Evolutionary conservation across 1,140 invertebrate genomes (phyloP), one percentile per base, ranked within the genome.

Genomic region (Eumeta japonica): DNA sequence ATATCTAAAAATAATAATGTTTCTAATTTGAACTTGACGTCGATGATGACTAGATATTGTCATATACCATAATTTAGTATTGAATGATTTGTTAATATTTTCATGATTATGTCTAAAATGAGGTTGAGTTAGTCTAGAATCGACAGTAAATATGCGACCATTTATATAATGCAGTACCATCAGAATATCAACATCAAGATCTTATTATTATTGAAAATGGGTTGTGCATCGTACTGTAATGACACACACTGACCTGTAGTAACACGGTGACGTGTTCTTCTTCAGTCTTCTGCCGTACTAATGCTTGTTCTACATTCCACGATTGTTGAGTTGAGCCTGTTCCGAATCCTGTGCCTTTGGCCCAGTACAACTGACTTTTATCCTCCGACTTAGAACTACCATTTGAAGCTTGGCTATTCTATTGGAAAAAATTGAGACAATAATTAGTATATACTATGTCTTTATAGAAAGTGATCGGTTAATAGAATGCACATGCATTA

Each of bases 241-340:
- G n/a, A 3, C 15, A 16, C 9, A 16, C 28, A 45, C 35, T 36
- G 50, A 82, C 81, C 58, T 86, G 80, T 17, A 90, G 55, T 13
- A 91, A 59, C 46, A 86, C 91, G 1, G 92, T 92, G 3, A 95
- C 92, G 58, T 96, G 91, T 62, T 95, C 91, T 60, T 97, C 93
- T 68, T 97, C 92, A 45, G 87, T 89, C 31, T 85, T 83, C 62
- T 95, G 92, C 9, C 90, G 78, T 32, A 91, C 62, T n/a, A 97
- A 65, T 15, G 92, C 92, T 55, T 94, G 89, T 55, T 96, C 92
- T 7, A 96, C 90, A 68, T 97, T 94, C 94, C 94, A 97, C 16
- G 89, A 90, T 55, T 95, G 93, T 37, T 91, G 87, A 1, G 92
- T 97, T 1, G 91, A 94, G 1, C 94, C 94, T 0, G 93, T 95